These are phyloP conservation scores for Salpingus planirostris DNA, from an alignment of 2,888 invertebrate species.

Conservation along the genomic window DNA sequence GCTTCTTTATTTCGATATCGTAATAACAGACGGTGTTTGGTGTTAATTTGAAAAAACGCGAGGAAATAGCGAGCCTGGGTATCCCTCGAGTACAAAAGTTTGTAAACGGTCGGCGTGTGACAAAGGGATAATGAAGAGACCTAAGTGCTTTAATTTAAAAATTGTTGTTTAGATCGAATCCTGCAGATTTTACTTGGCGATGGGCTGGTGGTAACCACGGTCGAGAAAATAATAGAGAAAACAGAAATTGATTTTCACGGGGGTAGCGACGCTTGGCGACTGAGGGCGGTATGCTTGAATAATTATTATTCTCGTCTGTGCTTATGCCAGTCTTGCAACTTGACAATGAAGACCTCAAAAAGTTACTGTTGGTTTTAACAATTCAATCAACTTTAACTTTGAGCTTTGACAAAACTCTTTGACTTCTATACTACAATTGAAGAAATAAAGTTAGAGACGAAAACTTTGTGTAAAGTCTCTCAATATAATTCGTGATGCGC, in stretches of 20 bases:
- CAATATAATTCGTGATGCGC: too few species aligned
- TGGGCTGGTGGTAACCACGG: constrained; percentile 26
- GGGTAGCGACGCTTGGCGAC: too few species aligned
- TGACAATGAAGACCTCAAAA: constrained; percentile 42
- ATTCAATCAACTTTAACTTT: constrained; percentile 36
- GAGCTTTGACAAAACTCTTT: constrained; percentile 25
- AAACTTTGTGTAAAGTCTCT: too few species aligned
- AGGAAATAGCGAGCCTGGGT: constrained; percentile 36
- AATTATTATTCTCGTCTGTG: constrained; percentile 25
- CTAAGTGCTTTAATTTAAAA: constrained; percentile 40
- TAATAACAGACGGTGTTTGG: constrained; percentile 39
- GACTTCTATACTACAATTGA: too few species aligned
- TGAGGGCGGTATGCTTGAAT: too few species aligned
- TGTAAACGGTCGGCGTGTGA: constrained; percentile 35
- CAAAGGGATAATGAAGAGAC: constrained; percentile 40
- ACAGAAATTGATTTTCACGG: constrained; percentile 1
- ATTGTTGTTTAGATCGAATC: constrained; percentile 36
- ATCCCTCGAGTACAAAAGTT: constrained; percentile 38
- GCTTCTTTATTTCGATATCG: constrained; percentile 23
- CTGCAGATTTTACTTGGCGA: constrained; percentile 43
- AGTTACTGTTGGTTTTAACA: constrained; percentile 44
- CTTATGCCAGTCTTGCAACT: constrained; percentile 30
- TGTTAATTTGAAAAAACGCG: constrained; percentile 29
- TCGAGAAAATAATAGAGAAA: constrained; percentile 16
- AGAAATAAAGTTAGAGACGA: too few species aligned